A percentile compares a stretch with the other conserved stretches of the same genome.
Evolutionary conservation across 2,113 vertebrate species (phyloP).

Genomic region (Microtus oregoni): DNA sequence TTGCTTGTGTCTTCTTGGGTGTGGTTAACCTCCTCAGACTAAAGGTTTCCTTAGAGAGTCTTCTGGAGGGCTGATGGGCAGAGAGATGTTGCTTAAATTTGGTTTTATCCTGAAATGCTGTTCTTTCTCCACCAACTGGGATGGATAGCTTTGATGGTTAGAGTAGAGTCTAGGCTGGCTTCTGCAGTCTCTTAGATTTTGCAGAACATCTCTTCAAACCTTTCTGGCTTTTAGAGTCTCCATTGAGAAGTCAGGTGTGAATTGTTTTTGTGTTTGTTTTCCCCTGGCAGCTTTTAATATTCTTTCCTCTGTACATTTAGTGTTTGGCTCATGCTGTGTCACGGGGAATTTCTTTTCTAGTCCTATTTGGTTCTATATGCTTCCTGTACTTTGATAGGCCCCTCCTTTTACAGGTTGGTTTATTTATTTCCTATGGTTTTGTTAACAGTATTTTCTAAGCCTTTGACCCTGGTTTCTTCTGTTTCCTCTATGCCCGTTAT

Average conservation of each 20-base stretch:
- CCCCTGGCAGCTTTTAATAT: background rate
- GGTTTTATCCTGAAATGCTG: background rate
- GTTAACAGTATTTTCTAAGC: background rate
- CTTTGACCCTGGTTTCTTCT: background rate
- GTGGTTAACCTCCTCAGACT: background rate
- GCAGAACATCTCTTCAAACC: background rate
- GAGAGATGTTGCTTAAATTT: background rate
- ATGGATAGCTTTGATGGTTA: background rate
- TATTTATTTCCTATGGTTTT: background rate
- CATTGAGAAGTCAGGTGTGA: background rate
- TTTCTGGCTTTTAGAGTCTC: background rate
- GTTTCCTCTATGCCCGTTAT: background rate
- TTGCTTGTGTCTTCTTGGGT: background rate
- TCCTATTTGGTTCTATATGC: background rate
- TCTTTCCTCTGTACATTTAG: background rate
- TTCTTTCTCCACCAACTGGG: background rate
- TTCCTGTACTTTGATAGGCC: background rate
- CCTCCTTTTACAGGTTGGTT: background rate
- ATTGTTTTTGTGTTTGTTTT: background rate
- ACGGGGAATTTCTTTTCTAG: background rate
- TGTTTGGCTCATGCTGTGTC: background rate
- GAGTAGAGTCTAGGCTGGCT: background rate
- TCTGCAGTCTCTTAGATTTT: background rate
- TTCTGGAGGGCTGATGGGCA: background rate
- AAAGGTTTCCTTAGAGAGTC: background rate